A percentile compares a stretch with the other conserved stretches of the same genome.
Evolutionary conservation across 2,888 invertebrate genomes (phyloP).

Genomic region (Drosophila neutralis): DNA sequence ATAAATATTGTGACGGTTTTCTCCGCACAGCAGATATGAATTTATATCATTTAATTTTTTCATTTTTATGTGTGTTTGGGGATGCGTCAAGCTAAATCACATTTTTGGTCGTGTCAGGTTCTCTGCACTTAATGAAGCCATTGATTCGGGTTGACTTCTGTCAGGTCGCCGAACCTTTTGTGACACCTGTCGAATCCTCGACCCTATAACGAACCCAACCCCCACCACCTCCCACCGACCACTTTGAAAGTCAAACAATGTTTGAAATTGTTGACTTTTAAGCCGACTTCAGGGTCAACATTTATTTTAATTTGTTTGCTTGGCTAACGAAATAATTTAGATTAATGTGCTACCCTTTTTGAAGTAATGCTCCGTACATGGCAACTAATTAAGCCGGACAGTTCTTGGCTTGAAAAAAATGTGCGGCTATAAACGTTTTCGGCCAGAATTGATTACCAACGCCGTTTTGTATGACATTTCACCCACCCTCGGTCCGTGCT

Average conservation of each 20-base stretch:
- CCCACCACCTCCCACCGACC: accelerated
- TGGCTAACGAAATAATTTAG: constrained; percentile 67
- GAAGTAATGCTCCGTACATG: constrained; percentile 20
- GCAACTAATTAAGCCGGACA: constrained; percentile 59
- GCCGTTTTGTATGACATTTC: constrained; percentile 42
- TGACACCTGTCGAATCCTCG: constrained; percentile 56
- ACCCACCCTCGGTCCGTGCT: not conserved
- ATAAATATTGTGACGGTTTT: constrained; percentile 64
- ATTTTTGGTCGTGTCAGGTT: constrained; percentile 14
- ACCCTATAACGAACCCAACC: constrained; percentile 1
- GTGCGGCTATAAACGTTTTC: constrained; percentile 37
- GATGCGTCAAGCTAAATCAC: not conserved
- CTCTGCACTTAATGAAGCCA: constrained; percentile 61
- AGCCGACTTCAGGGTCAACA: constrained; percentile 49
- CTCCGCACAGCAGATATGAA: constrained; percentile 48
- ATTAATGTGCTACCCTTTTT: constrained; percentile 58
- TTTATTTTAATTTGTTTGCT: constrained; percentile 72
- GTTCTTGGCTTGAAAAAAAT: constrained; percentile 42
- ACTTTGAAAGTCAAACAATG: constrained; percentile 44
- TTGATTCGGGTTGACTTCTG: constrained; percentile 55
- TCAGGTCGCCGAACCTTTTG: constrained; percentile 30
- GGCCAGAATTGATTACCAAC: constrained; percentile 61
- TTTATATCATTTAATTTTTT: constrained; percentile 54
- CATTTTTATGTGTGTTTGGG: constrained; percentile 10
- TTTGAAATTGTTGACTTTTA: constrained; percentile 69